Evolutionary conservation across 1,140 invertebrate genomes (phyloP).

Genomic region (Manduca sexta): DNA sequence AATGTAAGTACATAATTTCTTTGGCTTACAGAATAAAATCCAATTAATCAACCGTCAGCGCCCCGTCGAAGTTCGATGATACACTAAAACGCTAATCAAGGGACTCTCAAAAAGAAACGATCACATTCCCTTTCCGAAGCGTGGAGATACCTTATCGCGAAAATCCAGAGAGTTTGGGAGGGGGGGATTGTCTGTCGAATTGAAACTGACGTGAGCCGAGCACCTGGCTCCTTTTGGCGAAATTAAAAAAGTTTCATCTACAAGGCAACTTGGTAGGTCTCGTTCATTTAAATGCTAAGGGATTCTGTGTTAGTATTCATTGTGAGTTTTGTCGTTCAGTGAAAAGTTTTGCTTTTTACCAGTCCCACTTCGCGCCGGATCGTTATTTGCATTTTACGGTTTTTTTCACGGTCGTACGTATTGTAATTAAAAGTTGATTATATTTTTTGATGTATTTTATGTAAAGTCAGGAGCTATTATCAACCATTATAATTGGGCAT

Average conservation of each 20-base stretch:
- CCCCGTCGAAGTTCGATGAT: not conserved
- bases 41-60: too few species aligned
- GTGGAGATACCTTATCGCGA: slow-evolving; percentile 28
- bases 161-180: slow-evolving; percentile 16
- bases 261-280: slow-evolving; percentile 40
- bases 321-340: slow-evolving; percentile 57
- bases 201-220: slow-evolving; percentile 33
- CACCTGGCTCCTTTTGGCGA: slow-evolving; percentile 58
- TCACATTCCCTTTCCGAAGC: slow-evolving; percentile 25
- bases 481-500: too few species aligned
- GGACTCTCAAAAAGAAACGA: slow-evolving; percentile 29
- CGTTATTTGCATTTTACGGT: slow-evolving; percentile 23
- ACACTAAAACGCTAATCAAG: slow-evolving; percentile 20
- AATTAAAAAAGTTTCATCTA: slow-evolving; percentile 68
- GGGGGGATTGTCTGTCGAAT: slow-evolving; percentile 50
- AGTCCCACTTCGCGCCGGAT: slow-evolving; percentile 17
- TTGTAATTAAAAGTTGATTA: too few species aligned
- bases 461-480: too few species aligned
- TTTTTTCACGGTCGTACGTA: not conserved
- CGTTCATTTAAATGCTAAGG: slow-evolving; percentile 68
- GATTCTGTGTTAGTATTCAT: slow-evolving; percentile 58
- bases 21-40: too few species aligned
- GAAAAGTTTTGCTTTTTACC: slow-evolving; percentile 34
- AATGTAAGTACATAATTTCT: too few species aligned
- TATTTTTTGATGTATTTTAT: too few species aligned